Base-by-base conservation (phyloP, 1,140 invertebrate species). In the Zophobas morio region DNA sequence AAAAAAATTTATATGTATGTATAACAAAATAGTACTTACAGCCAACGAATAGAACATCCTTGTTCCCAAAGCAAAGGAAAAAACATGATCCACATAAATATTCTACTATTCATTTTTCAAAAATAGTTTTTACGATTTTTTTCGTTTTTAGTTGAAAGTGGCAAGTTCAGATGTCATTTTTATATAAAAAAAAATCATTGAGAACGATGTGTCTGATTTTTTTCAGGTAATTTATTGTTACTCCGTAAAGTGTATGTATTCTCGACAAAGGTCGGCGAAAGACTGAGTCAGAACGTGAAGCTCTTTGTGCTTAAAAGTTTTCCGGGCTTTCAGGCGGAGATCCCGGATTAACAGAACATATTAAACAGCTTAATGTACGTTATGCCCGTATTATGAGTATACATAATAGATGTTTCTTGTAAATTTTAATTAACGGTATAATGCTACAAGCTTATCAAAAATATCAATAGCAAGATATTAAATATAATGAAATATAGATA, bases 11-110 rank as follows among this genome's bases (percentile, higher is more conserved):
- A 66, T 42, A 40, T 5, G 6, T 8, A 73, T 39, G 3, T 36
- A 54, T 54, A 73, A 53, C 32, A 33, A 73, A 60, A 56, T 35
- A 34, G 63, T 76, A 76, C 74, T 76, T 76, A 76, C 74, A 76
- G 33, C 74, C 74, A 76, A 46, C 74, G 56, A 36, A 76, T 76
- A 0, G 74, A 47, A 51, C 42, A 33, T 37, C 56, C 74, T 1
- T 70, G 33, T 8, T 76, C 54, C 20, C 34, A 46, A 8, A 66
- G 20, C 35, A 76, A 37, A 6, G 54, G 4, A 49, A 74, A 74
- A 4, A 66, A 47, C 1, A 76, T 63, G 4, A 42, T 32, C 33
- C 36, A 76, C 74, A 63, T 46, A 6, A 75, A 75, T 4, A 70
- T 1, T 66, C 32, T 66, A n/a, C 42, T 51, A 53, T 51, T 46